Evolutionary conservation across 2,797 vertebrate genomes (phyloP).

Genomic region (Scyliorhinus canicula): DNA sequence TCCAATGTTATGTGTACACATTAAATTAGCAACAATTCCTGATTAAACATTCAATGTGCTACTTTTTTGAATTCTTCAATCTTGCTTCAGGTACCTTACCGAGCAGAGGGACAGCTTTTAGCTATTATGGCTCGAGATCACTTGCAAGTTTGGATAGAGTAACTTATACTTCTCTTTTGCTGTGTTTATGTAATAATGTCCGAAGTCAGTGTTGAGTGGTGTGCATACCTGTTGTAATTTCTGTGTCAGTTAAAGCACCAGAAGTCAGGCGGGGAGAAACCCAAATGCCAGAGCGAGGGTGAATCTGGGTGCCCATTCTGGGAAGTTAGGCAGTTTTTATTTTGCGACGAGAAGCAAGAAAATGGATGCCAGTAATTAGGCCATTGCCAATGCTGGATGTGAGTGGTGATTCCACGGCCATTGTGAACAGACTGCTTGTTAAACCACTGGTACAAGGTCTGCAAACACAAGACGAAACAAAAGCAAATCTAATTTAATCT

Average conservation of each 20-base stretch:
- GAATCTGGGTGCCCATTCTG: too few species aligned
- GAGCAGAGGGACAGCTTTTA: not conserved
- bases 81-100: not conserved
- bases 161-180: not conserved
- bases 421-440: too few species aligned
- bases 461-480: too few species aligned
- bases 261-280: too few species aligned
- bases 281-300: too few species aligned
- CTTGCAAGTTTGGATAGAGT: not conserved
- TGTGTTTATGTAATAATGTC: too few species aligned
- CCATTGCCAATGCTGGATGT: not conserved
- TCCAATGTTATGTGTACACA: not conserved
- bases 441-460: too few species aligned
- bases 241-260: too few species aligned
- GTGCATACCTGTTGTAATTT: too few species aligned
- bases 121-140: not conserved
- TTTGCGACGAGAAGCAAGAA: not conserved
- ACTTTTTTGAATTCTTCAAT: not conserved
- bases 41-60: not conserved
- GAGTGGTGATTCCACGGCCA: not conserved
- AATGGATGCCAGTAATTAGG: not conserved
- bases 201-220: too few species aligned
- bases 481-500: too few species aligned
- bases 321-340: not conserved
- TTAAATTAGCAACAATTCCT: not conserved